Base-by-base conservation (phyloP, 37 sponge, comb jelly and placozoan species). In the Aplysina aerophoba region DNA sequence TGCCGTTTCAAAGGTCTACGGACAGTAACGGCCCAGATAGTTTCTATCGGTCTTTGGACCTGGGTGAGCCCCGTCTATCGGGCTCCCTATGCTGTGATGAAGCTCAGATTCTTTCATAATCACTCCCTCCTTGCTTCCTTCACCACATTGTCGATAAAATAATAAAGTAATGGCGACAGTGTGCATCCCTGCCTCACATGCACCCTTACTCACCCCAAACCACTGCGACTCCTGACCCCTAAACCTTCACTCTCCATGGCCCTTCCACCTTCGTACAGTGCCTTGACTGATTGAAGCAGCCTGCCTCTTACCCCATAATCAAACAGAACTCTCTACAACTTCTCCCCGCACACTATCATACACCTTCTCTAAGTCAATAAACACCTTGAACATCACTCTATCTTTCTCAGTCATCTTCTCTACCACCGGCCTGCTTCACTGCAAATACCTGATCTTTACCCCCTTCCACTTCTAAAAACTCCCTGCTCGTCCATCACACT, bases 401-500 rank as follows among this genome's bases (percentile, higher is more conserved):
- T 62, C 28, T 27, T 62, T 62, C 64, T 62, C 64, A 28, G 11
- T 28, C 64, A 62, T 62, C 64, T 62, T 62, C 64, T 62, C 64
- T 28, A n/a, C 11, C 64, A 62, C 28, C 19, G 15, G 59, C 17
- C 28, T 62, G 64, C 64, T 62, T 62, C 24, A 62, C 64, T 62
- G 64, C 28, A 62, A 27, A 62, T 62, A 28, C 28, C 11, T 62
- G 64, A 27, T 62, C 64, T 62, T 4, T 13, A 62, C 11, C 64
- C 64, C 64, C 64, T 62, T 13, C 64, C 64, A 62, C 25, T 27
- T 27, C 64, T 62, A 62, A 62, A 62, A 62, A 4, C 64, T n/a
- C 64, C 64, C 11, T 62, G 64, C 28, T 62, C 64, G 11, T 62
- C 64, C 64, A 28, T 62, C 12, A 62, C 64, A n/a, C 28, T 27